Base-by-base conservation (phyloP, 1,140 invertebrate species). In the Bombus affinis region DNA sequence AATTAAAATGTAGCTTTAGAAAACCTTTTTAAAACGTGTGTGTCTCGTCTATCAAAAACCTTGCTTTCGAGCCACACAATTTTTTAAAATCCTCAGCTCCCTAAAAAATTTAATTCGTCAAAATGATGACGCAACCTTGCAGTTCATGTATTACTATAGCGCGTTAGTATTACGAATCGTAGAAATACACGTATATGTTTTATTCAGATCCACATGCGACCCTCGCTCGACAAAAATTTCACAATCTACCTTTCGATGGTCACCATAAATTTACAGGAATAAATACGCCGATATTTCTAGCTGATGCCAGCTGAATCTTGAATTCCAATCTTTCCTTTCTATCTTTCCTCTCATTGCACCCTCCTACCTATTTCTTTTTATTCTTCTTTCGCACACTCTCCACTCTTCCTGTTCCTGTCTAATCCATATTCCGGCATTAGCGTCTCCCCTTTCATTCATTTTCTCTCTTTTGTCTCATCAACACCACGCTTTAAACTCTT, bases 241-340 rank as follows among this genome's bases (percentile, higher is more conserved):
- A 15, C 47, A 22, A 47, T 44, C 59, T 75, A 85, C 70, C 79
- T 74, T 87, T 53, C 57, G 70, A 70, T 81, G 74, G 66, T 74
- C 74, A 83, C 88, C 88, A 86, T 92, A 92, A 91, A 92, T 92
- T 88, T 90, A 80, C 76, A 85, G 57, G 62, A 79, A 87, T 76
- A 86, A 81, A 76, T 86, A 86, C 84, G 87, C 91, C 88, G 89
- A 93, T 93, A 91, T 91, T 89, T 90, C 68, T 80, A 68, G 81
- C 86, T 81, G 87, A 89, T 87, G 78, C 85, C 59, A 85, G 85
- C 66, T 87, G 81, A 80, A 88, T 90, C 85, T 78, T 47, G 68
- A 88, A 47, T 37, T 42, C 8, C n/a, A 28, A 79, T 68, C 77
- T 10, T 35, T 44, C 77, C 42, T 44, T 78, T 65, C 39, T 32